Conservation (phyloP, 2,797 vertebrate genomes). For the Muscicapa striata region DNA sequence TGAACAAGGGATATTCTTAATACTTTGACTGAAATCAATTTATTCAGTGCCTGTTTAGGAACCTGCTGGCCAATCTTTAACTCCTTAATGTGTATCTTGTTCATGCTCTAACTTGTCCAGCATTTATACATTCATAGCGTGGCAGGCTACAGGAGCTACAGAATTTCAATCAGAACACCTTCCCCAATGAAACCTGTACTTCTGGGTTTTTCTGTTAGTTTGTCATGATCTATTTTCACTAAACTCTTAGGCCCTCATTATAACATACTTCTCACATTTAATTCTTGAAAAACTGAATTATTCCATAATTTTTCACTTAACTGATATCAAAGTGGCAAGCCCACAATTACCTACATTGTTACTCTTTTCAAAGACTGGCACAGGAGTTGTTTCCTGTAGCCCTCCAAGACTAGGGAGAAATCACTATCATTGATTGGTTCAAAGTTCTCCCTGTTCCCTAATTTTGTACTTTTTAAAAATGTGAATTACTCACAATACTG, state of each 20-base stretch:
- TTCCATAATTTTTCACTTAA: slow-evolving; percentile 24
- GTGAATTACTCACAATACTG: not conserved
- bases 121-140: not conserved
- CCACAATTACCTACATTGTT: not conserved
- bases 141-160: not conserved
- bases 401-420: not conserved
- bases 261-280: not conserved
- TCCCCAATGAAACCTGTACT: not conserved
- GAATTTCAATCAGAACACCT: not conserved
- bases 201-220: not conserved
- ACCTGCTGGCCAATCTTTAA: not conserved
- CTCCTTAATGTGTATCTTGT: not conserved
- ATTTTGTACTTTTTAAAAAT: not conserved
- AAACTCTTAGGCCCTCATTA: not conserved
- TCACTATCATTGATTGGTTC: not conserved
- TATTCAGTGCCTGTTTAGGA: not conserved
- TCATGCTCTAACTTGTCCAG: not conserved
- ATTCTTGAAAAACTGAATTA: not conserved
- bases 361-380: not conserved
- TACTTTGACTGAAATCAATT: not conserved
- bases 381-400: not conserved
- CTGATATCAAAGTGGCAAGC: not conserved
- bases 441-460: not conserved
- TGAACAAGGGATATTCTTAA: not conserved
- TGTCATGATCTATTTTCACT: not conserved